Evolutionary conservation across 1,140 invertebrate species (phyloP), one percentile per base, ranked within the genome.

Genomic region (Listronotus bonariensis): DNA sequence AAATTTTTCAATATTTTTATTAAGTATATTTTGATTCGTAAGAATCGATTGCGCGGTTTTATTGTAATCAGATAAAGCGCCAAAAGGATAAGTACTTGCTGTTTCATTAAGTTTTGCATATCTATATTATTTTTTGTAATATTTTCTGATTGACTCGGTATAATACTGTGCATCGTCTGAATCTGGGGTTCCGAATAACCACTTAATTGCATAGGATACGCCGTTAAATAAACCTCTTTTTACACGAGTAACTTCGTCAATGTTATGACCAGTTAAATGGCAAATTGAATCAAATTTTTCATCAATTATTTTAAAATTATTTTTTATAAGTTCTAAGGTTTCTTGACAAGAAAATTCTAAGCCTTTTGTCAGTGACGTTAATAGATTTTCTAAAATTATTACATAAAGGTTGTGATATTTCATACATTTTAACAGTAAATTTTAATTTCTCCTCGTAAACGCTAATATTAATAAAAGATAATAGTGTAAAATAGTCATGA

Each of bases 161-260:
- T 72, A 75, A 65, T 63, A 75, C 59, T 72, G 32, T 57, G 72
- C 74, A 58, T 76, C 70, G 18, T 65, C 66, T 3, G 70, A 58
- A 51, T 74, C 72, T 3, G 74, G 72, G 4, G 69, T 68, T n/a
- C 76, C 74, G 26, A 79, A 77, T 8, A 76, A 52, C 71, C 71
- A 78, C 63, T 77, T 78, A 10, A 76, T 58, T 18, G 69, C 48
- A 14, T 68, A 61, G n/a, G 72, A 72, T 20, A 73, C 59, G 18
- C 73, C 74, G 59, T 77, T 70, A 20, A 76, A 31, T 15, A 76
- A 8, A 60, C 72, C 70, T 36, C 57, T 43, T 43, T 68, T 56
- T 65, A 63, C 67, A 48, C 51, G 38, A 14, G 56, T 52, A 15
- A 8, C 20, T 32, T 45, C 26, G 7, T 7, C 52, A n/a, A n/a